Evolutionary conservation across 2,797 vertebrate species (phyloP), one percentile per base, ranked within the genome.

Genomic region (Smutsia temminckii): DNA sequence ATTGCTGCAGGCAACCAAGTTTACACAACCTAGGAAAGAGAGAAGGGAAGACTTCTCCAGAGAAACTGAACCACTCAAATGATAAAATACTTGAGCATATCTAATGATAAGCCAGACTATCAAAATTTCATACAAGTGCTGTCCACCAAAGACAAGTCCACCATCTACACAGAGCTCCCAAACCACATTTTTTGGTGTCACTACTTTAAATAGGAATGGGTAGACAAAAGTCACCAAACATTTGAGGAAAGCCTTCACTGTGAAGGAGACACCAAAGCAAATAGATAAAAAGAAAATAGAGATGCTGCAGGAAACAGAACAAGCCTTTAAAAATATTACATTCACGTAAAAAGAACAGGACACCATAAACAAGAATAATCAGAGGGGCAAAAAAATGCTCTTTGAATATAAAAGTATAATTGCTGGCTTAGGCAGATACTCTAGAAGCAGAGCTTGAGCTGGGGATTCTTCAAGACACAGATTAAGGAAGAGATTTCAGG

Each of bases 281-380:
- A 71, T 3, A 89, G 14, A 34, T 37, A 69, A 57, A 85, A 85
- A 69, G 40, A n/a, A 81, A 90, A 59, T 14, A 69, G 9, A 84
- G 75, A 80, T 53, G 16, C 86, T 27, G 0, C 9, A 59, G 21
- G 12, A 94, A 78, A 74, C 6, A 85, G 20, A 78, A 69, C 1
- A 92, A 63, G 59, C 17, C 16, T 95, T 88, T 53, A 20, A 91
- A 75, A 92, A 72, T n/a, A 63, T 13, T 61, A 53, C 14, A 80
- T 78, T 59, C 14, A 27, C 34, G 3, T 74, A 40, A 68, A 8
- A 75, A 75, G 53, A 94, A 69, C 6, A 92, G 8, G 23, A 72
- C 34, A 42, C 16, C 27, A 61, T 42, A 63, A 90, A 64, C 29
- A 92, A 37, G 53, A 86, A 68, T 57, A 55, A 85, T 27, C 3